Evolutionary conservation across 2,888 invertebrate genomes (phyloP).

Genomic region (Busseola fusca): DNA sequence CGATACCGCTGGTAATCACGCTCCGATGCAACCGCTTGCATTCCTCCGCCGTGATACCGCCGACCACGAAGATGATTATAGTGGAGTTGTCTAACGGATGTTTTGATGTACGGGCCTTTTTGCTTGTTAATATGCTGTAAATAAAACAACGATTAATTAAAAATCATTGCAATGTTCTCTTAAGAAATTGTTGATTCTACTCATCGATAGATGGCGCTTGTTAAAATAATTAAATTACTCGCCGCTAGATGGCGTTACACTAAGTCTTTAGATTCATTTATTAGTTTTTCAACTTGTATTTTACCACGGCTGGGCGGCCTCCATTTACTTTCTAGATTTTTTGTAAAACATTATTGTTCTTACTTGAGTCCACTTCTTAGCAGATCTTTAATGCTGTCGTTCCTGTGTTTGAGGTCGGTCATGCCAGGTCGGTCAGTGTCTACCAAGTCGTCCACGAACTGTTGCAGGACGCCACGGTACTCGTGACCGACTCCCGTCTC

Average conservation of each 20-base stretch:
- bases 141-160: not conserved
- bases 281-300: not conserved
- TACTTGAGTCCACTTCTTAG: slow-evolving; percentile 90
- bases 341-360: slow-evolving; percentile 53
- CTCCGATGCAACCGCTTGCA: slow-evolving; percentile 85
- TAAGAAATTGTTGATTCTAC: slow-evolving; percentile 4
- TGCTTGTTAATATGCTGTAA: slow-evolving; percentile 89
- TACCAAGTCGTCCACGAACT: slow-evolving; percentile 89
- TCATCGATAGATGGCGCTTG: slow-evolving; percentile 38
- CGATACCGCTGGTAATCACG: slow-evolving; percentile 84
- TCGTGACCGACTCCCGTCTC: slow-evolving; percentile 85
- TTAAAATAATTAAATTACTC: slow-evolving; percentile 23
- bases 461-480: slow-evolving; percentile 88
- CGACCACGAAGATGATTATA: slow-evolving; percentile 90
- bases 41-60: slow-evolving; percentile 91
- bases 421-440: slow-evolving; percentile 89
- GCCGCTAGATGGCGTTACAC: slow-evolving; percentile 47
- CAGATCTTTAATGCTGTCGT: slow-evolving; percentile 89
- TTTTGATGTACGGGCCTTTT: slow-evolving; percentile 76
- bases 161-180: not conserved
- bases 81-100: slow-evolving; percentile 91
- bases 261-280: not conserved
- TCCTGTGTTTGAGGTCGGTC: slow-evolving; percentile 88
- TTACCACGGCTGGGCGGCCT: not conserved
- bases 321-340: not conserved